Evolutionary conservation across 1,140 invertebrate genomes (phyloP), one percentile per base, ranked within the genome.

Genomic region (Ditylenchus dipsaci): DNA sequence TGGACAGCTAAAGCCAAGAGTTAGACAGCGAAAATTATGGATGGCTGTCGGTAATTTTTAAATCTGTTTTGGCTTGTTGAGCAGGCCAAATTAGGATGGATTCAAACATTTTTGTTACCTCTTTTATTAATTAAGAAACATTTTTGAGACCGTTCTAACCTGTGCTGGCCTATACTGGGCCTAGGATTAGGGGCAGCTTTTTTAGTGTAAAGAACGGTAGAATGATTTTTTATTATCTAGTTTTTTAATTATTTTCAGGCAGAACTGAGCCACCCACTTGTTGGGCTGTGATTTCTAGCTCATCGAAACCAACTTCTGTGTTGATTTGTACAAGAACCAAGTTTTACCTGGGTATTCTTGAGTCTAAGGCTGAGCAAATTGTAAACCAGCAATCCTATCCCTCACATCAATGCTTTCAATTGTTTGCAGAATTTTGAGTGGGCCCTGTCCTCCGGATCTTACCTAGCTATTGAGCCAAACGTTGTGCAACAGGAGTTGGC

Each of bases 221-320:
- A n/a, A n/a, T n/a, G n/a, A n/a, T n/a, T n/a, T n/a, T 53, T 26
- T 8, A 26, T 53, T 17, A 19, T 26, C n/a, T 1, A 5, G n/a
- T 53, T 21, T 53, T 21, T 53, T 17, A 53, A 3, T 26, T 53
- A 7, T 26, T 38, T 65, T 66, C 23, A 19, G 49, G 43, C n/a
- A 26, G 49, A 63, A n/a, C 23, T 26, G 49, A 53, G 15, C 42
- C 26, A 9, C 29, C 59, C 11, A 47, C 45, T 8, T 73, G 69
- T 49, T 73, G 71, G 69, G 59, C 71, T 1, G 71, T 73, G 7
- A 5, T 73, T 0, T 23, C 71, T 0, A 73, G 61, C 45, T 38
- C 53, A 17, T 42, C 53, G n/a, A 62, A 63, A 26, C 71, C 61
- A 38, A 73, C 71, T 61, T 33, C 47, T 23, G 71, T 66, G 42